Evolutionary conservation across 2,113 vertebrate species (phyloP), one percentile per base, ranked within the genome.

Genomic region (Sisor rabdophorus): DNA sequence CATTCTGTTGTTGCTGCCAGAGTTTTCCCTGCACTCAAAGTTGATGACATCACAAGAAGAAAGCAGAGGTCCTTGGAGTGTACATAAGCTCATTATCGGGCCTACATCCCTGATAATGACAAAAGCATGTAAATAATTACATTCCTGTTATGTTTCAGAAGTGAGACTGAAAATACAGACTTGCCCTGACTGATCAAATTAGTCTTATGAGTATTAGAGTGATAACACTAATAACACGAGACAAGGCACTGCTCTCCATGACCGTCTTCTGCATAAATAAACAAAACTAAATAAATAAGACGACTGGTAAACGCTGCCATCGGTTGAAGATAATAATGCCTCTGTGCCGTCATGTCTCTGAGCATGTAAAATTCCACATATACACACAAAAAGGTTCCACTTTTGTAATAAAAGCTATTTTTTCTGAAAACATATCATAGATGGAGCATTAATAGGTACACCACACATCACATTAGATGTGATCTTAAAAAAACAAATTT

Each of bases 351-450:
- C 65, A 52, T 65, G 70, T 47, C 30, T 28, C 20, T 40, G 53
- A 67, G 6, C 79, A 52, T 44, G 68, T 60, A 32, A 54, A 53
- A 24, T 70, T 75, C 22, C 47, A 59, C 68, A 73, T 11, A 52
- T 77, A 50, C 53, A 75, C 36, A 55, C 24, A 48, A 81, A 60
- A 78, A 64, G 53, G 40, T 58, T 40, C 48, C 22, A 12, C 54
- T 74, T 73, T 53, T 30, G 54, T 72, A 82, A 73, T 36, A 69
- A 82, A 61, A 47, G n/a, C n/a, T 54, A 67, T 72, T 76, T 47
- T 80, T 76, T 73, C 75, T 47, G 76, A 73, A 63, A 80, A 76
- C 59, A 22, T 59, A 47, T 67, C 63, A 71, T 52, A 60, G 32
- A 47, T 36, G 32, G 32, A 6, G 6, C 32, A 36, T 6, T 36